Evolutionary conservation across 2,888 invertebrate species (phyloP).

Genomic region (Clepsis dumicolana): DNA sequence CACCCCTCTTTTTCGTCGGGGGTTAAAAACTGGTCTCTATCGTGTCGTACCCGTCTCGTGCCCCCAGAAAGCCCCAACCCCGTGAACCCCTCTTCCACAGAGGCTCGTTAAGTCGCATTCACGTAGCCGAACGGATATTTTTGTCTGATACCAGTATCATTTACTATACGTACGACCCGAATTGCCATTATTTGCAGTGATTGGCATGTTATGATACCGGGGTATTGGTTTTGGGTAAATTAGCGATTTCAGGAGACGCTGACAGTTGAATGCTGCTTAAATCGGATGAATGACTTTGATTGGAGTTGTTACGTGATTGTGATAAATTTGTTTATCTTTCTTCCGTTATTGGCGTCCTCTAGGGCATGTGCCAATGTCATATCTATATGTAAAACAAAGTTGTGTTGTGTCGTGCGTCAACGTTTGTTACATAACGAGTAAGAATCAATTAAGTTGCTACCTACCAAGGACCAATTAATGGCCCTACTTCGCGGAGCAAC

Average conservation of each 20-base stretch:
- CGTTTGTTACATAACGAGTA: too few species aligned
- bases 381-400: too few species aligned
- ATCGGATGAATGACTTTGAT: constrained; percentile 5
- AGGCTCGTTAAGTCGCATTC: constrained; percentile 82
- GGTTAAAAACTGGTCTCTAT: neutral
- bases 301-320: neutral
- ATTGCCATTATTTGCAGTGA: constrained; percentile 40
- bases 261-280: neutral
- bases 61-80: constrained; percentile 47
- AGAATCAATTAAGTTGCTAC: too few species aligned
- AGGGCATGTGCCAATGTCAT: too few species aligned
- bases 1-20: too few species aligned
- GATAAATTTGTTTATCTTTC: neutral
- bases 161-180: constrained; percentile 34
- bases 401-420: too few species aligned
- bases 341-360: neutral
- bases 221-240: constrained; percentile 30
- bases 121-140: constrained; percentile 79
- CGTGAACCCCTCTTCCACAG: constrained; percentile 69
- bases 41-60: constrained; percentile 52
- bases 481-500: too few species aligned
- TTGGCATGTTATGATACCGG: constrained; percentile 29
- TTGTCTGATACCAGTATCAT: constrained; percentile 51
- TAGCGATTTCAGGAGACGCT: constrained; percentile 18
- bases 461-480: too few species aligned